Evolutionary conservation across 2,888 invertebrate genomes (phyloP).

Genomic region (Sinotaia quadrata): DNA sequence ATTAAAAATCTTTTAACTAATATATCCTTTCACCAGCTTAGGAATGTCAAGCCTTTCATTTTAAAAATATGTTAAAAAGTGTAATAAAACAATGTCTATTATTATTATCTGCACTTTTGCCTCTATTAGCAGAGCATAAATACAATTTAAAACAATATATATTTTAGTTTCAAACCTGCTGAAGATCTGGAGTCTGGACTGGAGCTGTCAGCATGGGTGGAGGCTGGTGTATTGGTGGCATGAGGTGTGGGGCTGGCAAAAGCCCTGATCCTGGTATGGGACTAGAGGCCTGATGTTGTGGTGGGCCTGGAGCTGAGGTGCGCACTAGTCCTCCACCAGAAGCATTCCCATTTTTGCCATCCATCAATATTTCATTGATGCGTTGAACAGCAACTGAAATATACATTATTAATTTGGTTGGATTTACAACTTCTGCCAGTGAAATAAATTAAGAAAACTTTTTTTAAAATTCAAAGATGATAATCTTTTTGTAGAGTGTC

Average conservation of each 20-base stretch:
- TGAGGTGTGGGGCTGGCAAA: constrained; percentile 41
- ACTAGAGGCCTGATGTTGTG: constrained; percentile 31
- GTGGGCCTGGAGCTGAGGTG: constrained; percentile 39
- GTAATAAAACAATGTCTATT: no score
- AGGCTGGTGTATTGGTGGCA: constrained; percentile 30
- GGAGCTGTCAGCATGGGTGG: constrained; percentile 26
- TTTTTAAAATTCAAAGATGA: background rate
- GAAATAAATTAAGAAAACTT: background rate
- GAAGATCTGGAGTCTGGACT: constrained; percentile 21
- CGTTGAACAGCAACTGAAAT: constrained; percentile 75
- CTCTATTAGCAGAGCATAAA: no score
- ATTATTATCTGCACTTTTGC: no score
- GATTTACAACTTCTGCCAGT: background rate
- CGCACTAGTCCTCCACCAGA: constrained; percentile 28
- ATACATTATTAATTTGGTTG: background rate
- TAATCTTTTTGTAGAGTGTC: no score
- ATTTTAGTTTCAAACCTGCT: constrained; percentile 13
- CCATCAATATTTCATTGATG: constrained; percentile 75
- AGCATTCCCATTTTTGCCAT: constrained; percentile 7
- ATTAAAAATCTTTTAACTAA: no score
- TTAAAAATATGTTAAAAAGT: no score
- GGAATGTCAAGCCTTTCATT: no score
- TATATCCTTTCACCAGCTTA: no score
- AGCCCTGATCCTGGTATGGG: constrained; percentile 60
- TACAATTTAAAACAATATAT: no score